Evolutionary conservation across 2,888 invertebrate species (phyloP), one percentile per base, ranked within the genome.

Genomic region (Ennomos quercinarius): DNA sequence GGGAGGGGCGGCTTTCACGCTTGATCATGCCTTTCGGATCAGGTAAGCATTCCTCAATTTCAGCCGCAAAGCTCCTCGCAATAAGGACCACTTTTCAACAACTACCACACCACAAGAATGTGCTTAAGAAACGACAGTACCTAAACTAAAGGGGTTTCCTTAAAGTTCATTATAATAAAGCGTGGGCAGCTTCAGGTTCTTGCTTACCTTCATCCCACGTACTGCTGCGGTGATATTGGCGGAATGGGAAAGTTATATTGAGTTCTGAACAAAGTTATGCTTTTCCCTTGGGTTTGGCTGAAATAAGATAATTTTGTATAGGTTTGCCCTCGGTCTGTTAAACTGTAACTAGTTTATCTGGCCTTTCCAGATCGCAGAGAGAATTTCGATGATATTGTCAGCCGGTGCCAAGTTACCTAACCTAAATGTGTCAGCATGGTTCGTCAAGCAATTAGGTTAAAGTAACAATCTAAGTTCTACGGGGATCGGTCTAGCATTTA

Each of bases 21-120:
- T 80, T 85, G 81, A 85, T 82, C 84, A 91, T 91, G 91, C 91
- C 91, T 77, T 91, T 86, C 86, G 91, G 90, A 91, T 81, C 91
- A 91, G 91, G 91, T 91, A 78, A 86, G 87, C 76, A 77, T 83
- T 81, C 77, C 74, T 79, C 66, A 63, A 70, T 70, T 74, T 74
- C 58, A 68, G 66, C 64, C 72, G 54, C 56, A 61, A 62, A 47
- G n/a, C 35, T 41, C 46, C 55, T 54, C 61, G 57, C 66, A 50
- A 64, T 71, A 68, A 60, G 55, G 61, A 46, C 54, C 49, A 60
- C 45, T 63, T 66, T 71, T 51, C 62, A 45, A 17, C 66, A 64
- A 12, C 37, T 13, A 42, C n/a, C 8, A 35, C 35, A 17, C 52
- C 39, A 48, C 51, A 59, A 58, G 58, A 58, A 63, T 57, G 27